A percentile compares a stretch with the other conserved stretches of the same genome.
Conservation (phyloP, 2,888 invertebrate genomes). For the Aspidiotus destructor region DNA sequence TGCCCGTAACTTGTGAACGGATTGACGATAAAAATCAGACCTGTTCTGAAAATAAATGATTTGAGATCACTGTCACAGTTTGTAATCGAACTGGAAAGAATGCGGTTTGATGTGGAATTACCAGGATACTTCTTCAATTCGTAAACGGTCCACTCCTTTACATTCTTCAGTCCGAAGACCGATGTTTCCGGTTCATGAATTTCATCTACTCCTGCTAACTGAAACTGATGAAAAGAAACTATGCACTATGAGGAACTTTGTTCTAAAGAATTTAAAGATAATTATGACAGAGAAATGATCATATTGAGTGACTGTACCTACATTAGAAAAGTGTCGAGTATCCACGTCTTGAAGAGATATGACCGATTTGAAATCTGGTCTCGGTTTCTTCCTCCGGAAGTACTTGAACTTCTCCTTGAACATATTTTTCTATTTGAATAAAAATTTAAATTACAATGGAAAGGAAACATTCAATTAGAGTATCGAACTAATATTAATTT, state of each 20-base stretch:
- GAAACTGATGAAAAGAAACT: not conserved
- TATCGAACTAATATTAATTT: too few species aligned
- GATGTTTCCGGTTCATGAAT: not conserved
- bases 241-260: not conserved
- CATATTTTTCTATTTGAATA: constrained; percentile 40
- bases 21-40: constrained; percentile 70
- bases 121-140: constrained; percentile 54
- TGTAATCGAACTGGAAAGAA: constrained; percentile 4
- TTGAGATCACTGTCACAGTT: constrained; percentile 13
- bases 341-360: constrained; percentile 45
- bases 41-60: constrained; percentile 41
- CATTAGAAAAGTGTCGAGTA: not conserved
- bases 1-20: constrained; percentile 71
- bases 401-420: constrained; percentile 69
- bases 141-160: constrained; percentile 54
- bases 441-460: too few species aligned
- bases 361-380: constrained; percentile 55
- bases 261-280: not conserved
- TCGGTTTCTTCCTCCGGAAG: constrained; percentile 51
- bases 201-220: not conserved
- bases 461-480: too few species aligned
- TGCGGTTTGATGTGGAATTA: constrained; percentile 36
- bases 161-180: constrained; percentile 42
- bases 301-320: not conserved
- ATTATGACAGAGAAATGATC: not conserved